These are phyloP conservation scores for Eumacrocentrus americanus DNA, from an alignment of 2,888 invertebrate genomes.

Conservation along the genomic window DNA sequence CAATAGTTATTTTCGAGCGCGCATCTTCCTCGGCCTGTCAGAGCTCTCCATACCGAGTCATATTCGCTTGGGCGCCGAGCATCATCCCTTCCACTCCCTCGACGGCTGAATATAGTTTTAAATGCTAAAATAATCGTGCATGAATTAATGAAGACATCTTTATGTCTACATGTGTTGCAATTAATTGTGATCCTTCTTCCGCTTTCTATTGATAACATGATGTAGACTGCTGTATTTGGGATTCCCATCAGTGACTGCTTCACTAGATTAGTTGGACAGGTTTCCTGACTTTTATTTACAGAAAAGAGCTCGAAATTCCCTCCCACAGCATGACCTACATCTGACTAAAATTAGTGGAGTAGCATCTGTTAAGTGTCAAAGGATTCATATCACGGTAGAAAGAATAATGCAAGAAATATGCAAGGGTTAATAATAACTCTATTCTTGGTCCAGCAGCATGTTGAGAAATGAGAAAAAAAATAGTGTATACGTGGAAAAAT, in stretches of 20 bases:
- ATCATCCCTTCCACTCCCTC: background rate
- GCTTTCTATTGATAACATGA: too few relatives aligned
- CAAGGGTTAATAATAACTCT: too few relatives aligned
- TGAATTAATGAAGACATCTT: background rate
- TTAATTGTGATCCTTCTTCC: too few relatives aligned
- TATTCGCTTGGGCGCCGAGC: constrained; percentile 6
- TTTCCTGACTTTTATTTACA: background rate
- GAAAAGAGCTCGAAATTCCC: background rate
- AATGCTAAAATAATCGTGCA: background rate
- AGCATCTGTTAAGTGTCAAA: background rate
- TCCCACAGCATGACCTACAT: background rate
- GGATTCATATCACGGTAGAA: background rate
- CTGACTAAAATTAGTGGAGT: background rate
- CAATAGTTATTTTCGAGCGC: constrained; percentile 24
- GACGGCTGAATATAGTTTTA: constrained; percentile 8
- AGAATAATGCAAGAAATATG: too few relatives aligned
- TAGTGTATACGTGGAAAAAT: background rate
- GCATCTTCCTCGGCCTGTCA: constrained; percentile 14
- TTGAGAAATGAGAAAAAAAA: background rate
- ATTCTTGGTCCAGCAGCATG: background rate
- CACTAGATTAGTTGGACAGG: too few relatives aligned
- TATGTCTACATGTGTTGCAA: background rate
- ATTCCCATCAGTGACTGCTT: too few relatives aligned
- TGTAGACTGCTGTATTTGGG: too few relatives aligned
- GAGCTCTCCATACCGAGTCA: constrained; percentile 28